Evolutionary conservation across 2,797 vertebrate species (phyloP), one percentile per base, ranked within the genome.

Genomic region (Coregonus sp.): DNA sequence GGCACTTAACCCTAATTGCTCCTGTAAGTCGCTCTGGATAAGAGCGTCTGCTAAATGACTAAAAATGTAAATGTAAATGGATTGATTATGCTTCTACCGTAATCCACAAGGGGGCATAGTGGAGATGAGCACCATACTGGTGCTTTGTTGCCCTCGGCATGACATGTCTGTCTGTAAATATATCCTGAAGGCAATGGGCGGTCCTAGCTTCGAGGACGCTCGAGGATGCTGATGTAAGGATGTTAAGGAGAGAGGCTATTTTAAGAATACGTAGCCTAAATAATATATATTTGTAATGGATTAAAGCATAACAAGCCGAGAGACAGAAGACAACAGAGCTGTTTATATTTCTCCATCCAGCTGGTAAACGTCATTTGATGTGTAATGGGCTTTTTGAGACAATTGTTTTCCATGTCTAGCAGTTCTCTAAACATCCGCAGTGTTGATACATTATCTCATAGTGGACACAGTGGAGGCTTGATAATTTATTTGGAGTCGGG

Each of bases 221-320:
- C 16, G 74, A 51, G n/a, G 84, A 76, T 78, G 82, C 81, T 81
- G 85, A 77, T 52, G 72, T 1, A 11, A 75, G 72, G 82, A 79
- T 82, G 83, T 74, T 9, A 73, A 63, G 40, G 47, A 66, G 50
- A 4, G 37, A 25, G 74, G 7, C 15, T 73, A 20, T 56, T 65
- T 12, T 47, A 47, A 47, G 2, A 47, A 47, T 47, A 47, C 40
- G 40, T 11, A 47, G 7, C 40, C 40, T 9, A 47, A 47, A 47
- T 47, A 47, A 47, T 0, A 47, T 47, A 47, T 12, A 47, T 47
- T 78, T 65, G 9, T 31, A 20, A 63, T 4, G 78, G 40, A 37
- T 9, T 61, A 37, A 18, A 54, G 47, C 4, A 35, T 56, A 31
- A 31, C 18, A 14, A 72, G 31, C 14, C 68, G 31, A 75, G 50